phyloP scores from a whole-genome alignment of 2,113 vertebrate genomes.

The Triplophysa rosa region DNA sequence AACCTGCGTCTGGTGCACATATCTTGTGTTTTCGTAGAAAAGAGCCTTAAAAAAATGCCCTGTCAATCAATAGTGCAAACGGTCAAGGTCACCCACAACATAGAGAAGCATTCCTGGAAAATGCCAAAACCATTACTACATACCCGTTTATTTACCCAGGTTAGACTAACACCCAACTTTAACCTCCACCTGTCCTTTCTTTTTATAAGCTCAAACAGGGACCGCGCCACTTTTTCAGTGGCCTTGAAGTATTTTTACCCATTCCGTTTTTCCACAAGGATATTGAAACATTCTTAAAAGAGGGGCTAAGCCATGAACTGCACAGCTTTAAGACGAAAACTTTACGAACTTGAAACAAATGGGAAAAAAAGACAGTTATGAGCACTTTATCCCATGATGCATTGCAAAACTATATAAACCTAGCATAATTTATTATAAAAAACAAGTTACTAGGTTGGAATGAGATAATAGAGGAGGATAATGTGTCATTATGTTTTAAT shows the following conservation, averaged over 20 bases:
- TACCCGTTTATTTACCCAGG: background rate
- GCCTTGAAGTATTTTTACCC: background rate
- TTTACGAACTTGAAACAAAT: constrained; percentile 15
- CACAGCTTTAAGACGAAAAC: constrained; percentile 5
- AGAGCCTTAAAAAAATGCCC: background rate
- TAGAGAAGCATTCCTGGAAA: constrained; percentile 1
- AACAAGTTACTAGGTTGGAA: no score
- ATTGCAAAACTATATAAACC: no score
- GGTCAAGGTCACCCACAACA: constrained; percentile 11
- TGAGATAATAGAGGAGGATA: no score
- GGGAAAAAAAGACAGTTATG: background rate
- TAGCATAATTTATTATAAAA: no score
- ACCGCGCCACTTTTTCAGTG: background rate
- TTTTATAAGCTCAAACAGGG: background rate
- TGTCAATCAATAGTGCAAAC: constrained; percentile 8
- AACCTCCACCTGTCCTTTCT: background rate
- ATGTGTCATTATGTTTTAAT: no score
- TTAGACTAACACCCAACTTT: constrained; percentile 2
- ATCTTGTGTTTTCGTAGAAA: background rate
- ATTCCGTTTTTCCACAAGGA: background rate
- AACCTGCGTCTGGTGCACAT: background rate
- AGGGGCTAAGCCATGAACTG: no score
- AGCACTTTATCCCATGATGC: no score
- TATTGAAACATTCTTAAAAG: background rate
- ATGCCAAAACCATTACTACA: background rate